Evolutionary conservation across 2,113 vertebrate species (phyloP).

Genomic region (Proterorhinus semilunaris): DNA sequence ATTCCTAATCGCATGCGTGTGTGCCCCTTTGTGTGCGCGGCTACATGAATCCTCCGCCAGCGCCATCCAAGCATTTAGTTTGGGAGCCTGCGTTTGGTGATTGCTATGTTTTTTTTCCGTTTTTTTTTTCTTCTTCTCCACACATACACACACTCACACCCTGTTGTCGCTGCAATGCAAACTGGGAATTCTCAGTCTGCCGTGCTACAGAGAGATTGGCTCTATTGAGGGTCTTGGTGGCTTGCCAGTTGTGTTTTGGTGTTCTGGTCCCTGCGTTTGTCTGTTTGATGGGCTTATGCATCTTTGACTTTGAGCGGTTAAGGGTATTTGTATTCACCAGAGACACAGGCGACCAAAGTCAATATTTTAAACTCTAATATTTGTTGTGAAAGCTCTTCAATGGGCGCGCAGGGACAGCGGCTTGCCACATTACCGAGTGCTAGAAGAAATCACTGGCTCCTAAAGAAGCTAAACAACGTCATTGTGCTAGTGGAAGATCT

Average conservation of each 20-base stretch:
- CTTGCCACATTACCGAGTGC: constrained; percentile 20
- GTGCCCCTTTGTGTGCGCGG: constrained; percentile 17
- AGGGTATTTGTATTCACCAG: constrained; percentile 64
- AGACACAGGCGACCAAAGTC: constrained; percentile 56
- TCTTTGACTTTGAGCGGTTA: constrained; percentile 71
- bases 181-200: constrained; percentile 66
- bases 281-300: constrained; percentile 63
- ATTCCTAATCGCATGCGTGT: constrained; percentile 53
- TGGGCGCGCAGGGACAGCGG: constrained; percentile 40
- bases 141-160: constrained; percentile 39
- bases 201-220: constrained; percentile 60
- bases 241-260: constrained; percentile 62
- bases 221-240: constrained; percentile 60
- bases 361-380: constrained; percentile 56
- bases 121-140: constrained; percentile 29
- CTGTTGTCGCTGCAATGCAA: constrained; percentile 61
- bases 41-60: constrained; percentile 37
- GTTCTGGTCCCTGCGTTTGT: constrained; percentile 43
- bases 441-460: constrained; percentile 22
- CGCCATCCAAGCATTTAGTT: constrained; percentile 60
- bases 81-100: constrained; percentile 60
- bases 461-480: constrained; percentile 16
- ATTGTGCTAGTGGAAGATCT: neutral
- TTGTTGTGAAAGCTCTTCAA: constrained; percentile 61
- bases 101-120: constrained; percentile 50